These are phyloP conservation scores for Halictus rubicundus DNA, from an alignment of 1,140 invertebrate genomes.

Conservation along the genomic window DNA sequence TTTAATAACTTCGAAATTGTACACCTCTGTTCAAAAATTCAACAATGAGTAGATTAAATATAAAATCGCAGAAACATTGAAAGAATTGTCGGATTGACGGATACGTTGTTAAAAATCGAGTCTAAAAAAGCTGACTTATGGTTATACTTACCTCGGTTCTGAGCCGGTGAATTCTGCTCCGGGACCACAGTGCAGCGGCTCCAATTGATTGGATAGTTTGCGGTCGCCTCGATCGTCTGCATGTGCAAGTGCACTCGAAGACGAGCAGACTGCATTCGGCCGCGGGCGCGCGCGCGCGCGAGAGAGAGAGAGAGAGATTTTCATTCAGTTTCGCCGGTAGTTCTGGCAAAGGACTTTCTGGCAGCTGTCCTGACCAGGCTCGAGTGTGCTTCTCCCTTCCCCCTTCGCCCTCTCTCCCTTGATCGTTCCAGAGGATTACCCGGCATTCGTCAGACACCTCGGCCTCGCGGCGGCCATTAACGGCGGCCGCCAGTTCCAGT, in stretches of 20 bases:
- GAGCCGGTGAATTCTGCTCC: no score
- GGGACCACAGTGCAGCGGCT: neutral
- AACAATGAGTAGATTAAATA: no score
- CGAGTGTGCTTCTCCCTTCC: neutral
- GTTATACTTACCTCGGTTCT: no score
- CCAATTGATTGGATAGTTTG: constrained; percentile 38
- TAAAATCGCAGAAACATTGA: no score
- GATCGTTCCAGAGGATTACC: constrained; percentile 19
- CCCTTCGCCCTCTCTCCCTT: neutral
- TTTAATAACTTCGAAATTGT: no score
- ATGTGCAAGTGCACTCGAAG: neutral
- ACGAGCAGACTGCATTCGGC: constrained; percentile 14
- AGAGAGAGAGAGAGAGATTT: neutral
- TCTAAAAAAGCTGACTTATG: no score
- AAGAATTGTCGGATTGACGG: no score
- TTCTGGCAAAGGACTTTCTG: constrained; percentile 33
- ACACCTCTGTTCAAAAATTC: no score
- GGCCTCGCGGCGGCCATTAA: neutral
- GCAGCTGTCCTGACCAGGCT: constrained; percentile 23
- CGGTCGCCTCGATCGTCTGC: constrained; percentile 5
- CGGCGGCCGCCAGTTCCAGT: neutral
- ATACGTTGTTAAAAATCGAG: no score
- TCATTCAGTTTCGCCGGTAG: constrained; percentile 21
- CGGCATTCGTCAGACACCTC: constrained; percentile 7
- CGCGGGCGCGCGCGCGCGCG: no score